These are phyloP conservation scores for Sporophila hypoxantha DNA, from an alignment of 2,113 vertebrate genomes.

Conservation along the genomic window DNA sequence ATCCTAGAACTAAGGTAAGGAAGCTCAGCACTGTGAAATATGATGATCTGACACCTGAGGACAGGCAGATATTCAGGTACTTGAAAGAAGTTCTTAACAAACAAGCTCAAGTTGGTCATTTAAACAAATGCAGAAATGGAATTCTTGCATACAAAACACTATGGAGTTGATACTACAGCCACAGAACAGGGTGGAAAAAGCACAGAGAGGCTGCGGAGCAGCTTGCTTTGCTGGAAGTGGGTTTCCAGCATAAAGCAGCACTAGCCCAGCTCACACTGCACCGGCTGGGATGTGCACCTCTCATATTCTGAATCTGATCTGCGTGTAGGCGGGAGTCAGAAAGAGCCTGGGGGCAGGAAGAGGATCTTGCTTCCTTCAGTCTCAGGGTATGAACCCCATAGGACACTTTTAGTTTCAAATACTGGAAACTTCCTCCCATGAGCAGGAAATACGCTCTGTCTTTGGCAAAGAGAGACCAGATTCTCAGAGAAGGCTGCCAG, in stretches of 20 bases:
- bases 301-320: neutral
- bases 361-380: neutral
- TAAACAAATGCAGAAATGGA: neutral
- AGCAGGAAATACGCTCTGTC: neutral
- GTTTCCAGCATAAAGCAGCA: neutral
- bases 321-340: fast-evolving
- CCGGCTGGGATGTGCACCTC: neutral
- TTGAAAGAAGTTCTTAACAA: neutral
- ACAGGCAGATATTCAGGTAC: neutral
- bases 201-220: neutral
- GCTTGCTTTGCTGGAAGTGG: neutral
- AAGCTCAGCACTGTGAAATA: neutral
- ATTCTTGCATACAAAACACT: neutral
- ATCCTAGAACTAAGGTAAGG: neutral
- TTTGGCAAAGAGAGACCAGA: neutral
- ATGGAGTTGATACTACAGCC: neutral
- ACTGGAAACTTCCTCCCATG: neutral
- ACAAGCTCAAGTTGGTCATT: neutral
- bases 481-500: neutral
- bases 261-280: neutral
- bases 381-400: neutral
- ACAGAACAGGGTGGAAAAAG: neutral
- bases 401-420: neutral
- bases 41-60: neutral
- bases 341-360: neutral